Evolutionary conservation across 1,140 invertebrate species (phyloP), one percentile per base, ranked within the genome.

Genomic region (Araneus ventricosus): DNA sequence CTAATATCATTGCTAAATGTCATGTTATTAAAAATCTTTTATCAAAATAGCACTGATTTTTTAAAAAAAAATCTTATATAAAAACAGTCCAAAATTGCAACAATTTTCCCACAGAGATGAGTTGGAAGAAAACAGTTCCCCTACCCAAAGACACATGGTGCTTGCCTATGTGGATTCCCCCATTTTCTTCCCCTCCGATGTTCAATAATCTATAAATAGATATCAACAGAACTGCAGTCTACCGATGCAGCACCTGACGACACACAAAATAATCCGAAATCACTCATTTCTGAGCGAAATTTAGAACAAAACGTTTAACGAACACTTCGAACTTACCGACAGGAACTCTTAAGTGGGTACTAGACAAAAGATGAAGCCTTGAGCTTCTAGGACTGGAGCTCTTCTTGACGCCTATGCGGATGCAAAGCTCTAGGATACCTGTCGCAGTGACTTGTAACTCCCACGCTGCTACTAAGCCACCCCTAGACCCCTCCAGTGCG

Each of bases 121-220:
- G 45, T 4, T n/a, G 45, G n/a, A 63, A 63, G 3, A 63, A 63
- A 24, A 63, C 59, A 22, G 22, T n/a, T 63, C 59, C 59, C 59
- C 59, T 63, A 24, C 59, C 22, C 59, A 63, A n/a, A 22, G 24
- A 63, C 59, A 63, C n/a, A 63, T n/a, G n/a, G 20, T 63, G 70
- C 70, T 41, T 14, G 20, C 45, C 45, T 52, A 14, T 52, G 1
- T 52, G 17, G 45, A 52, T 17, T 1, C 45, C 45, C 45, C 10
- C 45, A 45, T 45, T 52, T 17, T 52, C 80, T n/a, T 10, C 41
- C 80, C 27, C 37, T 27, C 8, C 39, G 45, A 41, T 45, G 8
- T n/a, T 82, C 80, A 41, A 82, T 82, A 82, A 52, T 82, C 84
- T 86, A 86, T 37, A 61, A 86, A 37, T 86, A 59, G 57, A 59